Evolutionary conservation across 2,113 vertebrate genomes (phyloP).

Genomic region (Sylvietta virens): DNA sequence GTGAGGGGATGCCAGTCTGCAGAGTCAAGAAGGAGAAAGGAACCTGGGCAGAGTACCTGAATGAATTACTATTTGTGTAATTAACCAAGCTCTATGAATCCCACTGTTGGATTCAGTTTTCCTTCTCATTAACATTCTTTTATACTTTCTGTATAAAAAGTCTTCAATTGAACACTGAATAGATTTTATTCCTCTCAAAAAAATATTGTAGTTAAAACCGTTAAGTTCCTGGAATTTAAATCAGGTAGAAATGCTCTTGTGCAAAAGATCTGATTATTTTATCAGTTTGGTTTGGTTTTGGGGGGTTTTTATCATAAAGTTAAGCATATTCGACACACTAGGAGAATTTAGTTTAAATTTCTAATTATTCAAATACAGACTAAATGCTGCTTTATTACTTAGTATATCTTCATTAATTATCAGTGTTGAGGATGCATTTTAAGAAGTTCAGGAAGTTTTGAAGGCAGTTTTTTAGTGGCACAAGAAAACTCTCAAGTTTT

Average conservation of each 20-base stretch:
- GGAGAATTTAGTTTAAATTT: constrained; percentile 24
- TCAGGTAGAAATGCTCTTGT: background rate
- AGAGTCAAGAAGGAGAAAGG: background rate
- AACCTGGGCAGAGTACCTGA: background rate
- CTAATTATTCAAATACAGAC: constrained; percentile 42
- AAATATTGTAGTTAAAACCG: background rate
- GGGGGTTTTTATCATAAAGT: background rate
- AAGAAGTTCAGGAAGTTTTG: constrained; percentile 38
- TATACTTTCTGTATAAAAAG: background rate
- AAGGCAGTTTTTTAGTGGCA: constrained; percentile 9
- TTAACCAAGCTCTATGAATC: background rate
- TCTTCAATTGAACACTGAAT: background rate
- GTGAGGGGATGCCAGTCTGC: background rate
- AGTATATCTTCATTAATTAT: constrained; percentile 45
- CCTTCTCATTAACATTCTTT: background rate
- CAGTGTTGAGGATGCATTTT: constrained; percentile 31
- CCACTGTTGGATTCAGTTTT: background rate
- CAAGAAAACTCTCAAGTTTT: constrained; percentile 45
- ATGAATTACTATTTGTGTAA: constrained; percentile 4
- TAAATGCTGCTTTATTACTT: constrained; percentile 20
- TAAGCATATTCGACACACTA: constrained; percentile 30
- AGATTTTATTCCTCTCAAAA: background rate
- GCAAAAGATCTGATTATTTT: background rate
- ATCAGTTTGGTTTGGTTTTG: background rate
- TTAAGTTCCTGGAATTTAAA: background rate